Percentiles rank a stretch among this genome's conserved stretches.
phyloP scores from a whole-genome alignment of 1,140 invertebrate genomes.

The Bicyclus anynana region DNA sequence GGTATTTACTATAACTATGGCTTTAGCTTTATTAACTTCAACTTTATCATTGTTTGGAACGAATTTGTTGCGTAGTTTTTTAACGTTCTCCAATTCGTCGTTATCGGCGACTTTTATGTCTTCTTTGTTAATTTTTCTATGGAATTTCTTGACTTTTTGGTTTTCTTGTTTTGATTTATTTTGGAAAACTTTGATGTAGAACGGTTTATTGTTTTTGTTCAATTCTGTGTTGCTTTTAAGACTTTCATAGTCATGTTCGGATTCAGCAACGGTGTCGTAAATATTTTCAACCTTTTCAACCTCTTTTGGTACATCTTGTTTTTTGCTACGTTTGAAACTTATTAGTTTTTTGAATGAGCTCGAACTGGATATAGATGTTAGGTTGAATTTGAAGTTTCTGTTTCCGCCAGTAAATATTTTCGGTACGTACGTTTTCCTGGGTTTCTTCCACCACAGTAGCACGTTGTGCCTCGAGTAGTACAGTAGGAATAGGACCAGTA shows the following conservation, averaged over 20 bases:
- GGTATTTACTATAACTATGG: constrained; percentile 80
- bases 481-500: constrained; percentile 81
- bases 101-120: constrained; percentile 39
- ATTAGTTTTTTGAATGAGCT: constrained; percentile 34
- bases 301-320: constrained; percentile 1
- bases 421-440: constrained; percentile 84
- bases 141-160: constrained; percentile 21
- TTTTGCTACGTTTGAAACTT: constrained; percentile 29
- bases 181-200: constrained; percentile 15
- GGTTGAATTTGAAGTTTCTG: constrained; percentile 27
- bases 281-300: constrained; percentile 22
- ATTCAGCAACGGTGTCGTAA: constrained; percentile 22
- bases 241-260: constrained; percentile 25
- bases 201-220: neutral
- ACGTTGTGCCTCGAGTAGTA: constrained; percentile 86
- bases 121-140: constrained; percentile 42
- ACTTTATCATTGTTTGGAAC: constrained; percentile 6
- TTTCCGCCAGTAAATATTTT: constrained; percentile 22
- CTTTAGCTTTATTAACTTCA: constrained; percentile 30
- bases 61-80: constrained; percentile 5
- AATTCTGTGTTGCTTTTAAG: constrained; percentile 19
- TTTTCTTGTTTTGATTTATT: constrained; percentile 15
- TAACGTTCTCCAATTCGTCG: constrained; percentile 12
- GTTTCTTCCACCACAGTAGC: constrained; percentile 82
- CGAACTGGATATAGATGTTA: constrained; percentile 28